A percentile compares a stretch with the other conserved stretches of the same genome.
Conservation (phyloP, 2,113 vertebrate species). For the Macquaria australasica region DNA sequence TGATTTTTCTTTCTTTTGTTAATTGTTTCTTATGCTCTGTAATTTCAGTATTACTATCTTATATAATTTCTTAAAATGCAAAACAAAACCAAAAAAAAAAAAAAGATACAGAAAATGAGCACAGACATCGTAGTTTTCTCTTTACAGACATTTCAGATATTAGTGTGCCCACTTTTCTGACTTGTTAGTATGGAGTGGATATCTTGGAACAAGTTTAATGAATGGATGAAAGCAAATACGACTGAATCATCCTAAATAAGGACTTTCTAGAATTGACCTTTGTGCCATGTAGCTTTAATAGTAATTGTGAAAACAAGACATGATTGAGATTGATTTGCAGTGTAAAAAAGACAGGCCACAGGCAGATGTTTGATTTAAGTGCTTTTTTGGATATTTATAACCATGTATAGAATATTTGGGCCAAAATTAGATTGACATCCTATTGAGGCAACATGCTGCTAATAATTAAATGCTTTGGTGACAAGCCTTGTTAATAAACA, state of each 20-base stretch:
- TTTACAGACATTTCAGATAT: neutral
- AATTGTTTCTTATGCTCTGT: no score
- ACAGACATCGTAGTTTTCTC: neutral
- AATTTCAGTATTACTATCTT: no score
- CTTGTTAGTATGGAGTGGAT: neutral
- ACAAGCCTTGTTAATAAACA: neutral
- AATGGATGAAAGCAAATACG: neutral
- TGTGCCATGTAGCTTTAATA: neutral
- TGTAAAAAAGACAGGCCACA: neutral
- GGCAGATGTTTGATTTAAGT: neutral
- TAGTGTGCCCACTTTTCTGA: neutral
- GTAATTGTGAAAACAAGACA: neutral
- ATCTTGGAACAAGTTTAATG: neutral
- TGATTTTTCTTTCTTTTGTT: no score
- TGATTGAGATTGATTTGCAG: neutral
- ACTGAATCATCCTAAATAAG: slow-evolving; percentile 1
- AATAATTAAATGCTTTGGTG: neutral
- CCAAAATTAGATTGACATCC: neutral
- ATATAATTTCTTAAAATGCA: no score
- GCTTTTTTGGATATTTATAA: neutral
- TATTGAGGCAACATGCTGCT: neutral
- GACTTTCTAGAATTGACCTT: neutral
- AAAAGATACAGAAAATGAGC: neutral
- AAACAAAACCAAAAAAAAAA: no score
- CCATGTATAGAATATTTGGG: neutral